phyloP scores from a whole-genome alignment of 2,888 invertebrate genomes.

The Chloroclysta siterata region DNA sequence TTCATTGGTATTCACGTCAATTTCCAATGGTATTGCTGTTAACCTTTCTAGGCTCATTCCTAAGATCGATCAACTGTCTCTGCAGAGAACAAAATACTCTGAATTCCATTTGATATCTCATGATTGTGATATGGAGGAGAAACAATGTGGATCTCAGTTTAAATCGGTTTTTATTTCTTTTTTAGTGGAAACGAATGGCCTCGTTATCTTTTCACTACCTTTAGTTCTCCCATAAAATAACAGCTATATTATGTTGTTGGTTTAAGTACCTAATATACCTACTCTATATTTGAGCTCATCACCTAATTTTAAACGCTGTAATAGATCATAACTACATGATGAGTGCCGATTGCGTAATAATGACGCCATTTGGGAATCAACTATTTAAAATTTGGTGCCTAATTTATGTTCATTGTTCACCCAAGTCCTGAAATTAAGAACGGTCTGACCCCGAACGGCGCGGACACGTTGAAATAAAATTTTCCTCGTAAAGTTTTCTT shows the following conservation, averaged over 20 bases:
- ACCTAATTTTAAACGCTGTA: constrained; percentile 54
- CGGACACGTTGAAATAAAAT: constrained; percentile 8
- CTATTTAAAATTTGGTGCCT: constrained; percentile 40
- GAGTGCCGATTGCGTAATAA: constrained; percentile 49
- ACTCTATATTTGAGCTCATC: constrained; percentile 44
- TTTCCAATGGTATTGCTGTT: constrained; percentile 38
- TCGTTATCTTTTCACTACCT: constrained; percentile 32
- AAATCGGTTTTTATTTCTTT: constrained; percentile 26
- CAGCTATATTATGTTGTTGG: constrained; percentile 25
- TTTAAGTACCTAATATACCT: constrained; percentile 11
- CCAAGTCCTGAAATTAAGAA: constrained; percentile 37
- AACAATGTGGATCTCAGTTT: constrained; percentile 20
- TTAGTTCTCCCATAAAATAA: constrained; percentile 37
- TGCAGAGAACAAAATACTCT: constrained; percentile 27
- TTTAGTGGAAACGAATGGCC: constrained; percentile 28
- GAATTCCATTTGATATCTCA: constrained; percentile 27
- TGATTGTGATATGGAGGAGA: constrained; percentile 21
- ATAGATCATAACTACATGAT: constrained; percentile 59
- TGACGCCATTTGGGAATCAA: constrained; percentile 48
- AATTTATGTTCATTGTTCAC: constrained; percentile 39
- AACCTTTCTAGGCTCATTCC: constrained; percentile 40
- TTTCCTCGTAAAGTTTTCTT: constrained; percentile 23
- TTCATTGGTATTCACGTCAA: constrained; percentile 42
- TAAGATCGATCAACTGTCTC: constrained; percentile 37
- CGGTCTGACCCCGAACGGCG: constrained; percentile 12